phyloP scores from a whole-genome alignment of 2,113 vertebrate genomes.

The Thalassarche chlororhynchos region DNA sequence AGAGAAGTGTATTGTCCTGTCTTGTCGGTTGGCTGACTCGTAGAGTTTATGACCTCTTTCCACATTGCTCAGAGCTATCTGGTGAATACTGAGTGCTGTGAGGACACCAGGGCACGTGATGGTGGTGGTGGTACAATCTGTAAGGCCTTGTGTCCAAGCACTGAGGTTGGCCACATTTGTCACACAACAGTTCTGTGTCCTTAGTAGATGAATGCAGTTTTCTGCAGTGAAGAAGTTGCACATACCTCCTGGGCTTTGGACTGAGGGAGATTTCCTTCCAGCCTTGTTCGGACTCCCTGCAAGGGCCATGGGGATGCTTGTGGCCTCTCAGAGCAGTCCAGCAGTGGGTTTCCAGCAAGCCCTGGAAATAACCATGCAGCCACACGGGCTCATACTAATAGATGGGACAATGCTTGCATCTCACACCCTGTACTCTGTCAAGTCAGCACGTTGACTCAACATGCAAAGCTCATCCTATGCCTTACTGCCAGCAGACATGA shows the following conservation, averaged over 20 bases:
- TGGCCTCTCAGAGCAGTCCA: not conserved
- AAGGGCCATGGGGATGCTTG: accelerated
- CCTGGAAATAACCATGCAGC: not conserved
- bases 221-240: not conserved
- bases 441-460: not conserved
- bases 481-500: not conserved
- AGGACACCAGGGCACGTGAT: not conserved
- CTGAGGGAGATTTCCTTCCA: not conserved
- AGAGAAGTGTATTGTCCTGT: not conserved
- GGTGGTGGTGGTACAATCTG: not conserved
- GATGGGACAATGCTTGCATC: not conserved
- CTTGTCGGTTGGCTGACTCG: not conserved
- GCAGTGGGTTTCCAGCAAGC: not conserved
- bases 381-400: not conserved
- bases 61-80: not conserved
- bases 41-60: not conserved
- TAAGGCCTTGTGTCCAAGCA: not conserved
- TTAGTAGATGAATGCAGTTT: not conserved
- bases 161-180: not conserved
- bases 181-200: not conserved
- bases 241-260: not conserved
- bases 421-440: not conserved
- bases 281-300: not conserved
- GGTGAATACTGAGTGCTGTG: not conserved
- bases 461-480: not conserved